Percentiles rank a stretch among this genome's conserved stretches.
phyloP scores from a whole-genome alignment of 1,140 invertebrate genomes.

The Drosophila obscura region DNA sequence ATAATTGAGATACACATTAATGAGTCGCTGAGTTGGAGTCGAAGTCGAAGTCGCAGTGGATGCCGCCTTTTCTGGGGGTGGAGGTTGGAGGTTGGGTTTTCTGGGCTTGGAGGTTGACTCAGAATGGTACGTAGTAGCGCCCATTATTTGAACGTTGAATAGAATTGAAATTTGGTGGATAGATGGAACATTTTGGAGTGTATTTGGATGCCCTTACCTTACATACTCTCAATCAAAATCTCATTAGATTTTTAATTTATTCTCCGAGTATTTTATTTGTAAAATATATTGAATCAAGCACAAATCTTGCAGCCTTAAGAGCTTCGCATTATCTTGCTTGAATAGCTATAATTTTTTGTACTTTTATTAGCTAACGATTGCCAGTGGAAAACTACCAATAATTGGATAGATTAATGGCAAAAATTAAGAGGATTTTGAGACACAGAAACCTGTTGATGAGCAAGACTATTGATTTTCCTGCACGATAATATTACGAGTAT shows the following conservation, averaged over 20 bases:
- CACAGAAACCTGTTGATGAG: too few species aligned
- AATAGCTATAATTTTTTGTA: too few species aligned
- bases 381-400: too few species aligned
- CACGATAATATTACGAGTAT: too few species aligned
- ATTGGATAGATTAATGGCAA: too few species aligned
- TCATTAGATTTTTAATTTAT: too few species aligned
- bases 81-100: conserved; percentile 7
- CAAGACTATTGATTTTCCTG: too few species aligned
- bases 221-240: not conserved
- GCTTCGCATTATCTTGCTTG: too few species aligned
- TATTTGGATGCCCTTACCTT: conserved; percentile 11
- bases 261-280: too few species aligned
- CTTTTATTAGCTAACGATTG: too few species aligned
- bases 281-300: not conserved
- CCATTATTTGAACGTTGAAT: conserved; percentile 77
- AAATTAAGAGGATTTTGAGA: too few species aligned
- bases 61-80: conserved; percentile 7
- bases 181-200: not conserved
- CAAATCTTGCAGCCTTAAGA: too few species aligned
- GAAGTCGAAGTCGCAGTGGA: not conserved
- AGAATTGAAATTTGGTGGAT: conserved; percentile 21
- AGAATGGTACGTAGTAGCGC: conserved; percentile 68
- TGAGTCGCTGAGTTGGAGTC: conserved; percentile 48
- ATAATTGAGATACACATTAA: conserved; percentile 82
- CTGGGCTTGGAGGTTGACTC: conserved; percentile 34